These are phyloP conservation scores for Hystrix brachyura DNA, from an alignment of 2,113 vertebrate species.

Conservation along the genomic window DNA sequence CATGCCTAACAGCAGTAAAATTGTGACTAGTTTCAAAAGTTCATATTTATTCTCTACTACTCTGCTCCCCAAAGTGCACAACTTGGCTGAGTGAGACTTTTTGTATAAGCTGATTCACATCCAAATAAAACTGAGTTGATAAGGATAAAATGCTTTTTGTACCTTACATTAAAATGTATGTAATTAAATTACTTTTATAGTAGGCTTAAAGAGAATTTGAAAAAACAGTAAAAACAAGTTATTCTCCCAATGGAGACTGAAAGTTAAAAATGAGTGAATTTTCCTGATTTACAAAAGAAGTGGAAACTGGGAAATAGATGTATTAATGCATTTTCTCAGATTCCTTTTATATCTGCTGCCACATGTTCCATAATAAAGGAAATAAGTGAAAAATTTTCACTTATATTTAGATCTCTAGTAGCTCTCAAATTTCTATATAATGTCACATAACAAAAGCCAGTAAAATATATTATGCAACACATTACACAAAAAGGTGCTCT, in stretches of 20 bases:
- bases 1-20: background rate
- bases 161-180: conserved; percentile 17
- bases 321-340: background rate
- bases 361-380: background rate
- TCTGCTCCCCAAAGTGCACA: background rate
- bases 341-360: background rate
- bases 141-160: background rate
- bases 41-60: conserved; percentile 1
- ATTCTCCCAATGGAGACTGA: background rate
- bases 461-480: conserved; percentile 46
- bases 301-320: background rate
- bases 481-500: background rate
- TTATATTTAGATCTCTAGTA: background rate
- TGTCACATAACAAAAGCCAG: background rate
- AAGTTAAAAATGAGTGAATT: background rate
- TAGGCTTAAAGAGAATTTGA: background rate
- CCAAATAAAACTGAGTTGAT: conserved; percentile 11
- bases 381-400: background rate
- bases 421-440: background rate
- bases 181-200: background rate
- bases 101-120: background rate
- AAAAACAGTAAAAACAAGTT: background rate
- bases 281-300: conserved; percentile 21
- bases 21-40: background rate
- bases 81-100: background rate